Percentiles rank a stretch among this genome's conserved stretches.
These are phyloP conservation scores for Arvicanthis niloticus DNA, from an alignment of 2,113 vertebrate genomes.

Conservation along the genomic window DNA sequence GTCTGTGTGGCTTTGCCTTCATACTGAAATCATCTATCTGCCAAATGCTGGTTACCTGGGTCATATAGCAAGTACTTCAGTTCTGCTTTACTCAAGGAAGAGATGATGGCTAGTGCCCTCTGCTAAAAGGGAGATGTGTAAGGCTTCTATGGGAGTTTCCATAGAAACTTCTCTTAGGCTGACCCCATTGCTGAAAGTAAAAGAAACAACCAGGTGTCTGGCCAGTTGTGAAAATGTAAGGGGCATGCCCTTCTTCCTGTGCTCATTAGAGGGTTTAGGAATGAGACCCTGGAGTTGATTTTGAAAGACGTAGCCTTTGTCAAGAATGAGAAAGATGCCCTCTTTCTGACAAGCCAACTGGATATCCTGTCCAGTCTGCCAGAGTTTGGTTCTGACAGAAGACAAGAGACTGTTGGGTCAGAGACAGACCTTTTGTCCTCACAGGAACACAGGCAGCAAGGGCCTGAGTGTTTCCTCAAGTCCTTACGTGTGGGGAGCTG, in stretches of 20 bases:
- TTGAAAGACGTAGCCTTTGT: neutral
- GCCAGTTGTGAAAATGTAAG: neutral
- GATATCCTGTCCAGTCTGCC: neutral
- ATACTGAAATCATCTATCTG: neutral
- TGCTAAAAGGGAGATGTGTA: neutral
- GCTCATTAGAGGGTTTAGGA: neutral
- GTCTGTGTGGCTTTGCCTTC: neutral
- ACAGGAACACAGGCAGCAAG: neutral
- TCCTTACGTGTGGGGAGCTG: too few species aligned
- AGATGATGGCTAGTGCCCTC: neutral
- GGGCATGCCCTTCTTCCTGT: neutral
- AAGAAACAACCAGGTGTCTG: neutral
- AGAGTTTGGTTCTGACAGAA: neutral
- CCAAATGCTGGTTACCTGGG: neutral
- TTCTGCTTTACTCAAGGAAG: neutral
- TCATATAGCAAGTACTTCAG: neutral
- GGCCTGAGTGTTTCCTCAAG: neutral
- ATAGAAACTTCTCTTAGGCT: neutral
- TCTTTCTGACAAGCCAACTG: neutral
- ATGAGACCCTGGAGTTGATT: neutral
- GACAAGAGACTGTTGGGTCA: neutral
- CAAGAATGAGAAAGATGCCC: neutral
- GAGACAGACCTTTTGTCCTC: neutral
- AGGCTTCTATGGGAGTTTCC: neutral
- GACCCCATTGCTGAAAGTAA: neutral